Evolutionary conservation across 2,888 invertebrate species (phyloP).

Genomic region (Spialia ferax): DNA sequence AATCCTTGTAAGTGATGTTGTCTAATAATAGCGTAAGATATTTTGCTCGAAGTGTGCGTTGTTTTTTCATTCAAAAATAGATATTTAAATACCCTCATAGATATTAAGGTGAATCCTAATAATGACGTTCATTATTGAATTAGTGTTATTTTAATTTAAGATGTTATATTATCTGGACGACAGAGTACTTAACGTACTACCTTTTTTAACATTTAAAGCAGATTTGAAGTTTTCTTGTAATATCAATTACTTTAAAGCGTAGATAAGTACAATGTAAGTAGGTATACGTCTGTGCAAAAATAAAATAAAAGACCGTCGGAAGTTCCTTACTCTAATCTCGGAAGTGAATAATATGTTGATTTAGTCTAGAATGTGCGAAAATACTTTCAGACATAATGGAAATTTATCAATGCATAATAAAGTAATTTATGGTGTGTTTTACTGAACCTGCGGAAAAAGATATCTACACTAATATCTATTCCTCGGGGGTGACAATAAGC

Average conservation of each 20-base stretch:
- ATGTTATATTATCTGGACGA: neutral
- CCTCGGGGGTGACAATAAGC: conserved; percentile 27
- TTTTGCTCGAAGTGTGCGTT: conserved; percentile 25
- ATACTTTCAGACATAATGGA: no score
- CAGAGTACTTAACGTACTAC: conserved; percentile 7
- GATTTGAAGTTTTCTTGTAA: neutral
- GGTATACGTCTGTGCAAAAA: neutral
- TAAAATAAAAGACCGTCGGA: neutral
- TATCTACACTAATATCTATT: neutral
- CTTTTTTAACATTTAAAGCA: neutral
- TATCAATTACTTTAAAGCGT: neutral
- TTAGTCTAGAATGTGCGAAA: no score
- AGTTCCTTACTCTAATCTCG: neutral
- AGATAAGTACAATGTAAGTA: neutral
- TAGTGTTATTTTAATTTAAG: conserved; percentile 9
- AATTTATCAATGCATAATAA: no score
- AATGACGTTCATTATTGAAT: conserved; percentile 12
- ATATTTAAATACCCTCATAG: conserved; percentile 16
- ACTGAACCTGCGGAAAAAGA: neutral
- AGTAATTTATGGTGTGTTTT: no score
- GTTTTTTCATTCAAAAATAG: conserved; percentile 30
- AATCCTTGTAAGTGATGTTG: conserved; percentile 40
- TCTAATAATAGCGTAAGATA: conserved; percentile 36
- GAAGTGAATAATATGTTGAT: no score
- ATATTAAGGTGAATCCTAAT: conserved; percentile 22